Base-by-base conservation (phyloP, 1,140 invertebrate species). In the Dendrolimus punctatus region DNA sequence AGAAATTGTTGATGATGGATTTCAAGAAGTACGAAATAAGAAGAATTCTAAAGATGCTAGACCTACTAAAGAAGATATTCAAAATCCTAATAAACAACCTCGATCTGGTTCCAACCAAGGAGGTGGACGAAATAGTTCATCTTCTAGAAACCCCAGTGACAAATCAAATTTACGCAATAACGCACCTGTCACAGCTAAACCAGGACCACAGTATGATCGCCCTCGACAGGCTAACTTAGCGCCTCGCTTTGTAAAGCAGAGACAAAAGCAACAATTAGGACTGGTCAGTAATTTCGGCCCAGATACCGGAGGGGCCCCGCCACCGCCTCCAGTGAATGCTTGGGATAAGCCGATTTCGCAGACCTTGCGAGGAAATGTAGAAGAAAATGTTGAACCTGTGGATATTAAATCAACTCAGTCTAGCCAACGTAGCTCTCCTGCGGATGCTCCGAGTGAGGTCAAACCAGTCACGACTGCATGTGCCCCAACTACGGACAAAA, bases 21-120 rank as follows among this genome's bases (percentile, higher is more conserved):
- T 96, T 77, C 95, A 96, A 78, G 95, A 97, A 78, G 95, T 96
- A 2, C 90, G 93, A 45, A 95, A 93, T 42, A 95, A 95, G 72
- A 95, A 95, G 68, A 92, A 89, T 61, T 90, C 90, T 0, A 92
- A 92, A 65, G 91, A 92, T 49, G 84, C 88, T 4, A 87, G 88
- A 87, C 74, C 55, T 8, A 71, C 54, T 73, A 91, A 65, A 68
- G 89, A 90, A 4, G 87, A 90, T 40, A 73, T 80, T 8, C 90
- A 90, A 52, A 60, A 76, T 39, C 45, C 63, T 50, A 40, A 63
- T 7, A 84, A 84, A 60, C 84, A 84, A 55, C 75, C 82, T n/a
- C 77, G 80, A 76, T 81, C 78, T 57, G 69, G 79, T 62, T 80
- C 88, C 58, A 84, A 82, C 71, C 76, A 87, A 77, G 70, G 84